phyloP scores from a whole-genome alignment of 2,797 vertebrate species.

The Vireo griseus region DNA sequence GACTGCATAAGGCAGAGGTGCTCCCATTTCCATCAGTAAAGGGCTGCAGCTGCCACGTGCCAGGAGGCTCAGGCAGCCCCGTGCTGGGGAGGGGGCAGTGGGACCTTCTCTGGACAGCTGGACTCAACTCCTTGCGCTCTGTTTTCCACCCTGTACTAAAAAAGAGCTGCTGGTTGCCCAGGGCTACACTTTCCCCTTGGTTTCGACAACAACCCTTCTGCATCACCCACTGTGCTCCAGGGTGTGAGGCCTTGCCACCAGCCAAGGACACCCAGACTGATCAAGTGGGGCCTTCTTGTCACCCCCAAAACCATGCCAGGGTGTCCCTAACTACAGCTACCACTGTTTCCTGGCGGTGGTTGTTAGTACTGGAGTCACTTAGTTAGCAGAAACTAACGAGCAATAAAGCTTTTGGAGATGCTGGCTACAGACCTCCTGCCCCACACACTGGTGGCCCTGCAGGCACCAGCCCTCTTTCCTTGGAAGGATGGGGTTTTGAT shows the following conservation, averaged over 20 bases:
- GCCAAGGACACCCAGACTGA: background rate
- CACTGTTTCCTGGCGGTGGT: background rate
- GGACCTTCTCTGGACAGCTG: background rate
- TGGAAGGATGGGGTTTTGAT: fast-evolving
- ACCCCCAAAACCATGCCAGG: fast-evolving
- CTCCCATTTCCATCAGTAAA: background rate
- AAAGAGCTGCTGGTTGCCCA: background rate
- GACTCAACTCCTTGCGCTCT: background rate
- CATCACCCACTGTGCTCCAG: fast-evolving
- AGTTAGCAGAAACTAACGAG: background rate
- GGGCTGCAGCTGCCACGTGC: background rate
- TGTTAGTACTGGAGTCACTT: background rate
- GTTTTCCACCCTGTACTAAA: background rate
- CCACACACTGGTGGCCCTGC: background rate
- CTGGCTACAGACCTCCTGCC: background rate
- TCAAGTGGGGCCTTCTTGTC: fast-evolving
- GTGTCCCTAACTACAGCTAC: background rate
- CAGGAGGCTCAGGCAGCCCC: background rate
- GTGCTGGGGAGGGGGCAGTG: background rate
- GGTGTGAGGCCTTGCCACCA: background rate
- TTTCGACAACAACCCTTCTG: background rate
- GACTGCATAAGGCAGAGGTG: background rate
- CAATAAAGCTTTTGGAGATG: background rate
- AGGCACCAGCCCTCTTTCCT: background rate
- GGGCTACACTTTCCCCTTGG: background rate